Evolutionary conservation across 1,140 invertebrate species (phyloP), one percentile per base, ranked within the genome.

Genomic region (Drosophila truncata): DNA sequence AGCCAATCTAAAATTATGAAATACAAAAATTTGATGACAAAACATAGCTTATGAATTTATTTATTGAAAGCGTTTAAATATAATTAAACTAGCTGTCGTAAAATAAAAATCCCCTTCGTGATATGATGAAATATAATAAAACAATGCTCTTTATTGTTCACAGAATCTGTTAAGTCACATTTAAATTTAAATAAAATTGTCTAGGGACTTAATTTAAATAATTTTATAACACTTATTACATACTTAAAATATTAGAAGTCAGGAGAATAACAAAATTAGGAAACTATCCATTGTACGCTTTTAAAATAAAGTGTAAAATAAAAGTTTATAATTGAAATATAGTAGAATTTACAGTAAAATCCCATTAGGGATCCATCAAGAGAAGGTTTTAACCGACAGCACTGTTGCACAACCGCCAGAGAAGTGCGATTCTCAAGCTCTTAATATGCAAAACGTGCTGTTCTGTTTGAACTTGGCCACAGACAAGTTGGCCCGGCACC

Each of bases 371-470:
- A 37, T 55, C 33, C 14, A 6, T 39, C 9, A 23, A 25, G 3
- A 37, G 23, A 55, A 23, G 33, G 20, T 25, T 11, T 16, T 10
- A 37, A 11, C 52, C 50, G 18, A 23, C 50, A 35, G 13, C 50
- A 23, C 50, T 35, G 31, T 54, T 54, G 33, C 52, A 23, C 33
- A 55, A 35, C 52, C 33, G 3, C 9, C n/a, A 4, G 20, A 16
- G 31, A 67, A 69, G 64, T 63, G 31, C 41, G 23, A 54, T 27
- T 52, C 31, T 23, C n/a, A 13, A 41, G 39, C 54, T 76, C 66
- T 52, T 65, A 59, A 73, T 78, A 85, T 85, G 82, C 82, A 63
- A 85, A 85, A 85, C 82, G 82, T 74, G 78, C 70, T 62, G 52
- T 55, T 71, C 25, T 29, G 54, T 18, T 59, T 74, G 78, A 86